These are phyloP conservation scores for Drosophila tani DNA, from an alignment of 1,140 invertebrate species.

Conservation along the genomic window DNA sequence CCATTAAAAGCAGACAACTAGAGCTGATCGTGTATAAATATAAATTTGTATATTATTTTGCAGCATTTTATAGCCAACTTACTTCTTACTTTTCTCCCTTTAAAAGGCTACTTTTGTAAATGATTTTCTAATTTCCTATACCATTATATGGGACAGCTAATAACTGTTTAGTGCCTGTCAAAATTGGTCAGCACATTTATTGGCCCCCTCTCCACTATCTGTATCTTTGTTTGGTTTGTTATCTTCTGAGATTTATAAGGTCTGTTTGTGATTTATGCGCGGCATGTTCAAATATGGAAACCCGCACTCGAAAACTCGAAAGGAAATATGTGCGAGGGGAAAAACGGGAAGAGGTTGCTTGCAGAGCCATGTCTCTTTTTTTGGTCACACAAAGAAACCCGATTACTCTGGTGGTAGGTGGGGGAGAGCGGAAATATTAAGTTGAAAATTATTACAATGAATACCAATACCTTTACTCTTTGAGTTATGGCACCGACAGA, in stretches of 20 bases:
- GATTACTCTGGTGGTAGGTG: not conserved
- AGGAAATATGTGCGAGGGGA: constrained; percentile 18
- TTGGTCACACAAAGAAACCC: constrained; percentile 36
- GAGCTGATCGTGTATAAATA: not conserved
- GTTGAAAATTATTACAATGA: constrained; percentile 21
- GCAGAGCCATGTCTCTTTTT: constrained; percentile 17
- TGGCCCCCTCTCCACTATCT: not conserved
- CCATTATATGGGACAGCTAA: constrained; percentile 3
- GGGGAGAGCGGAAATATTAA: constrained; percentile 28
- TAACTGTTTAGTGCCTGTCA: constrained; percentile 22
- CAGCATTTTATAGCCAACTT: not conserved
- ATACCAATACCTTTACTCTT: constrained; percentile 8
- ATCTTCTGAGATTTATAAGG: constrained; percentile 43
- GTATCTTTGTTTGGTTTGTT: constrained; percentile 20
- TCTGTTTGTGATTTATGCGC: constrained; percentile 36
- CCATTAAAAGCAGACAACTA: not conserved
- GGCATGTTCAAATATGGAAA: constrained; percentile 42
- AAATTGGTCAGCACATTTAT: constrained; percentile 37
- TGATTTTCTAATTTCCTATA: not conserved
- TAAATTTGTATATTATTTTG: not conserved
- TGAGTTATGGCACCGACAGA: not conserved
- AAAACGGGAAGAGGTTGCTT: constrained; percentile 10
- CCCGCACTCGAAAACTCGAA: constrained; percentile 20
- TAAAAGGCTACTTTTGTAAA: not conserved
- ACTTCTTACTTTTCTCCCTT: not conserved